These are phyloP conservation scores for Coranthus polyacanthus DNA, from an alignment of 2,797 vertebrate genomes.

Conservation along the genomic window DNA sequence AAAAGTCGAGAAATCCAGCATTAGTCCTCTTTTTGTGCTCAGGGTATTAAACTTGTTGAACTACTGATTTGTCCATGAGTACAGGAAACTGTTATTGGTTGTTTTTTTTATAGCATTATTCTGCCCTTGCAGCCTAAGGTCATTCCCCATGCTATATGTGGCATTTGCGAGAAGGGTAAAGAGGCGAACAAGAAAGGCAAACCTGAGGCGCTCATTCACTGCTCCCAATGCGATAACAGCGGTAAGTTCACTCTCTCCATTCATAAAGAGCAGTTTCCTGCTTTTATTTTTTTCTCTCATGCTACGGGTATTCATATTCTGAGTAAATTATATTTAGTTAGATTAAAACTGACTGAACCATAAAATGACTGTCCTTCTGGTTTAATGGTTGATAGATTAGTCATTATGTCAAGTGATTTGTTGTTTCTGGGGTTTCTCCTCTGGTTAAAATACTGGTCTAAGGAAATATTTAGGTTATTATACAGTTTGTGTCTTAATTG, in stretches of 20 bases:
- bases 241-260: conserved; percentile 88
- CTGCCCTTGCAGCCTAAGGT: conserved; percentile 99
- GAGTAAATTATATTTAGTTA: background rate
- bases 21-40: conserved; percentile 2
- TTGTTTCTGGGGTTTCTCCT: no score
- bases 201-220: conserved; percentile 97
- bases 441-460: no score
- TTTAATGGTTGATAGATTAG: no score
- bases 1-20: background rate
- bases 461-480: background rate
- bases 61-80: conserved; percentile 63
- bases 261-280: conserved; percentile 35
- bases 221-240: conserved; percentile 99
- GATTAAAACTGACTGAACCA: background rate
- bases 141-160: conserved; percentile 99
- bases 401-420: no score
- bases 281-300: conserved; percentile 6
- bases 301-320: background rate
- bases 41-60: conserved; percentile 34
- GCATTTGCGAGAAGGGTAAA: conserved; percentile 99
- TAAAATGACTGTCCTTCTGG: no score
- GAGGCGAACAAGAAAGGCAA: conserved; percentile 98
- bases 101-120: conserved; percentile 97
- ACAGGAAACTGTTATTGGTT: conserved; percentile 53
- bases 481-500: background rate